Base-by-base conservation (phyloP, 2,113 vertebrate genomes). In the Zosterops japonicus region DNA sequence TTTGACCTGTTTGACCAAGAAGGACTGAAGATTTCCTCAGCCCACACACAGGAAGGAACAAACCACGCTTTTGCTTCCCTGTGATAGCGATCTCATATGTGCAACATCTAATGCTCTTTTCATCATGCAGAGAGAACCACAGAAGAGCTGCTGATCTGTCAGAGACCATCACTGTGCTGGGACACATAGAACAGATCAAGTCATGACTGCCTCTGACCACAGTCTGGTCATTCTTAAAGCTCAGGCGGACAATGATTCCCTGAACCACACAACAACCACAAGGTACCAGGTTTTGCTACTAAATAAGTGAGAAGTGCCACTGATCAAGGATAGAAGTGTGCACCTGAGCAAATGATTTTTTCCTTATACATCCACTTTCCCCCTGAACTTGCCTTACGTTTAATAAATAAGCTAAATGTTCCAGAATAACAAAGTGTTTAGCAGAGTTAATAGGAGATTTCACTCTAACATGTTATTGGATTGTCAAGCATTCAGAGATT, bases 41-140 rank as follows among this genome's bases (percentile, higher is more conserved):
- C 77, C 89, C 77, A 53, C 83, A 82, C 23, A 87, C 93, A 96
- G 95, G 95, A 97, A 97, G 69, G 11, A 69, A 64, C 29, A 44
- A 78, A 44, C 11, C 6, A 22, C n/a, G 33, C 33, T 57, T 57
- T 83, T 46, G 16, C 36, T 56, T 46, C 11, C 8, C 27, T 25
- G 19, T 0, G 42, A 89, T 74, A 78, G 27, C 52, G 50, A 82
- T 82, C 74, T 1, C 35, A 9, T 16, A 27, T 0, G 0, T 39
- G 52, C 6, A 11, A 13, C 7, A 5, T 39, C 27, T 55, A n/a
- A 42, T 27, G 14, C 8, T 22, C 12, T 47, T 70, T 61, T 63
- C 28, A 13, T 81, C 28, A 2, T 11, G 16, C 8, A 35, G 69
- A 53, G 31, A 39, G 12, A 70, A 29, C 17, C 2, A 6, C 50